Evolutionary conservation across 2,888 invertebrate genomes (phyloP).

Genomic region (Euspilapteryx auroguttella): DNA sequence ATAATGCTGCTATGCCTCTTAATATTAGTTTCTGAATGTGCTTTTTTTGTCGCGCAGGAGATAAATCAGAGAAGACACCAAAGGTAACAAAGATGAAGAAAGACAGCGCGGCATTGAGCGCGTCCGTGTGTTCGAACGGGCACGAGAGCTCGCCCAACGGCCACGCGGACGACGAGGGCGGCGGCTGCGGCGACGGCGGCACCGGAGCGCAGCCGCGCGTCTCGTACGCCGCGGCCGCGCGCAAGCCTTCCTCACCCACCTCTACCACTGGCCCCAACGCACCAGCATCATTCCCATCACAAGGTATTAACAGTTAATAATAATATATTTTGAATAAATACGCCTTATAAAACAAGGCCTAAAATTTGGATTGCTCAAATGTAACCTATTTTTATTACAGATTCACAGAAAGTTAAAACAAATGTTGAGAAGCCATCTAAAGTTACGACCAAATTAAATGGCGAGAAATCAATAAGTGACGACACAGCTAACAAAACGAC

Average conservation of each 20-base stretch:
- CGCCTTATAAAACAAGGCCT: too few species aligned
- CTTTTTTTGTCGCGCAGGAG: conserved; percentile 16
- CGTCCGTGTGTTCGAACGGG: conserved; percentile 36
- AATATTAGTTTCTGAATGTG: too few species aligned
- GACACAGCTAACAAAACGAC: conserved; percentile 36
- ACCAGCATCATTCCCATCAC: conserved; percentile 34
- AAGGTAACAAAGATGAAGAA: conserved; percentile 40
- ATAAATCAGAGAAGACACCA: conserved; percentile 38
- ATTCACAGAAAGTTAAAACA: conserved; percentile 34
- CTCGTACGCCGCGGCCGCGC: conserved; percentile 46
- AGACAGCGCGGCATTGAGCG: conserved; percentile 20
- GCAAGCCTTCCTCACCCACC: conserved; percentile 41
- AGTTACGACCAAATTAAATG: conserved; percentile 25
- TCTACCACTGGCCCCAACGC: conserved; percentile 26
- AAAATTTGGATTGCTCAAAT: too few species aligned
- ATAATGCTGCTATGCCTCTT: too few species aligned
- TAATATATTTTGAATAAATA: too few species aligned
- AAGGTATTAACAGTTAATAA: conserved; percentile 10
- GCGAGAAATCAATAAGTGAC: conserved; percentile 32
- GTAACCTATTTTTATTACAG: conserved; percentile 3
- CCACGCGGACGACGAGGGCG: conserved; percentile 44
- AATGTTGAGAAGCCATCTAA: conserved; percentile 33
- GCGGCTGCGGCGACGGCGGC: conserved; percentile 19
- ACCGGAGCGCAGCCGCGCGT: conserved; percentile 24
- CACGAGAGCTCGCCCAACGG: conserved; percentile 44